These are phyloP conservation scores for Steatornis caripensis DNA, from an alignment of 2,113 vertebrate species.

Conservation along the genomic window DNA sequence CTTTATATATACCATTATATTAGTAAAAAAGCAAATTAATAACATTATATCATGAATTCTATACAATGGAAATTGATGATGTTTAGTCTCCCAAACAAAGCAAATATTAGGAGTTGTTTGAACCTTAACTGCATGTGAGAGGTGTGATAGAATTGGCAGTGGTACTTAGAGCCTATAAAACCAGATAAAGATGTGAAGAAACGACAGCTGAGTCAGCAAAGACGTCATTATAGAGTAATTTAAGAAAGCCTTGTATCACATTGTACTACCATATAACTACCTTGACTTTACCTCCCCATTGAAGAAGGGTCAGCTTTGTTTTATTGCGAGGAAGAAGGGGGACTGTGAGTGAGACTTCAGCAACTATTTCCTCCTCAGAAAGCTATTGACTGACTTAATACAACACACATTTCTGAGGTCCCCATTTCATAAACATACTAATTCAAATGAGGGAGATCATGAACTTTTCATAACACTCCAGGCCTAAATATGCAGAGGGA, in stretches of 20 bases:
- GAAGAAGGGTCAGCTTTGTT: neutral
- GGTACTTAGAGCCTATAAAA: neutral
- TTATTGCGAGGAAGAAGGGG: neutral
- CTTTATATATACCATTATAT: neutral
- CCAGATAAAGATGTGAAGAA: neutral
- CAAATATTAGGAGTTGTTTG: neutral
- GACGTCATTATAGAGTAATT: neutral
- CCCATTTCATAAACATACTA: neutral
- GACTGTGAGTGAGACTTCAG: neutral
- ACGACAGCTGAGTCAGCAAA: neutral
- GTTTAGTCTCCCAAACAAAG: neutral
- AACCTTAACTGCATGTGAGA: neutral
- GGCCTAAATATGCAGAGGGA: neutral
- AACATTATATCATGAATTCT: neutral
- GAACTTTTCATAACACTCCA: neutral
- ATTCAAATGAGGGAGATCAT: neutral
- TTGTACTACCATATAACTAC: neutral
- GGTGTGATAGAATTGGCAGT: neutral
- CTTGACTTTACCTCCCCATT: neutral
- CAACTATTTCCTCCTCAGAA: neutral
- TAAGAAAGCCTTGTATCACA: neutral
- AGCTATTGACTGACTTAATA: neutral
- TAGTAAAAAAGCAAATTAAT: constrained; percentile 6
- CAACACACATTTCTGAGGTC: neutral
- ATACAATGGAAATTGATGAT: neutral